These are phyloP conservation scores for Borostomias antarcticus DNA, from an alignment of 2,797 vertebrate species.

Conservation along the genomic window DNA sequence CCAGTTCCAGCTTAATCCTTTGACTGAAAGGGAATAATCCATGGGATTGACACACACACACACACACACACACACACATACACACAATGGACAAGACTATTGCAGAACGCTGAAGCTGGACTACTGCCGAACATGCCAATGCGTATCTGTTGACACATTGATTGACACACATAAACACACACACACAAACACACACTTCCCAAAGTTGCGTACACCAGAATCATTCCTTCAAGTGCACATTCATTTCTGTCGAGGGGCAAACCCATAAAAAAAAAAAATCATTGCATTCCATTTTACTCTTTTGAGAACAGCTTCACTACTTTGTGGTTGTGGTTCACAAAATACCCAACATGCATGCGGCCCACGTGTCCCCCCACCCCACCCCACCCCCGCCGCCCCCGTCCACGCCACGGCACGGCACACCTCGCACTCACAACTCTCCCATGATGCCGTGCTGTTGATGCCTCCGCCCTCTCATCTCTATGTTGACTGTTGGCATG, in stretches of 20 bases:
- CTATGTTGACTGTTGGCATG: slow-evolving; percentile 77
- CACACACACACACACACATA: not conserved
- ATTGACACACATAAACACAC: not conserved
- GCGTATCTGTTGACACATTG: too few species aligned
- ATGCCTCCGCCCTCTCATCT: slow-evolving; percentile 70
- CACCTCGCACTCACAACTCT: slow-evolving; percentile 30
- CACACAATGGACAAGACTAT: too few species aligned
- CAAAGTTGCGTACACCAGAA: not conserved
- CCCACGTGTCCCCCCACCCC: slow-evolving; percentile 43
- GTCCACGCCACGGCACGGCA: slow-evolving; percentile 29
- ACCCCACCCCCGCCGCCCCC: slow-evolving; percentile 38
- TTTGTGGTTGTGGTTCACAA: slow-evolving; percentile 40
- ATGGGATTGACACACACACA: not conserved
- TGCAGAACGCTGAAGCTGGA: too few species aligned
- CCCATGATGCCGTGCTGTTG: slow-evolving; percentile 60
- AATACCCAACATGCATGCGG: slow-evolving; percentile 58
- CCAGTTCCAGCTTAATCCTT: slow-evolving; percentile 13
- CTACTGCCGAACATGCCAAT: too few species aligned
- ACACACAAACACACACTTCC: not conserved
- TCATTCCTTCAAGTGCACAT: not conserved
- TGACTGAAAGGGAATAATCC: slow-evolving; percentile 14
- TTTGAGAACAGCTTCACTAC: slow-evolving; percentile 15
- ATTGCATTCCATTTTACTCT: slow-evolving; percentile 10
- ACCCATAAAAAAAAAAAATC: not conserved
- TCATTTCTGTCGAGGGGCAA: not conserved